Conservation (phyloP, 2,113 vertebrate species). For the Pedionomus torquatus region DNA sequence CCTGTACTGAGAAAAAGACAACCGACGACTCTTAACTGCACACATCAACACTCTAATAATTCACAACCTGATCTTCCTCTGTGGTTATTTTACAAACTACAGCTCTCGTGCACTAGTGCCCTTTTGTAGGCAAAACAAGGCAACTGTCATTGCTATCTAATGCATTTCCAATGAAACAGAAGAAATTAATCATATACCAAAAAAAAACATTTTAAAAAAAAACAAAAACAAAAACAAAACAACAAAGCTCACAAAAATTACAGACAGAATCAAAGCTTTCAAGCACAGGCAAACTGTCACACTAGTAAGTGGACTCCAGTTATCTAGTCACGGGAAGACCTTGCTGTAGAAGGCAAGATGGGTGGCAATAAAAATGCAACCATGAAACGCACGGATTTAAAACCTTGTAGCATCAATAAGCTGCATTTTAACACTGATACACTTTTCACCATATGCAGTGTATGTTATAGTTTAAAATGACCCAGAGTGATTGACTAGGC, state of each 20-base stretch:
- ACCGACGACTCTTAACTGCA: background rate
- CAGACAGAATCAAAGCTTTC: background rate
- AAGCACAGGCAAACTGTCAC: background rate
- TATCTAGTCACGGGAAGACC: background rate
- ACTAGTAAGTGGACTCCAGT: background rate
- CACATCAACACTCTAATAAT: background rate
- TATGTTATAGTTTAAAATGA: background rate
- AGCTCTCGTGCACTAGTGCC: background rate
- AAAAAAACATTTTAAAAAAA: background rate
- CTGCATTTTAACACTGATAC: background rate
- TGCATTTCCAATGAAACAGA: background rate
- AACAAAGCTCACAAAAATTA: background rate
- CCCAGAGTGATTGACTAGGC: background rate
- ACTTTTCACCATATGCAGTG: background rate
- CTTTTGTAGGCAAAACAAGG: background rate
- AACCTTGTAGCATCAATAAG: background rate
- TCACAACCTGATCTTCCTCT: background rate
- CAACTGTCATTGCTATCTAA: background rate
- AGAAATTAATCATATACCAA: background rate
- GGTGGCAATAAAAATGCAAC: background rate
- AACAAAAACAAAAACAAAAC: background rate
- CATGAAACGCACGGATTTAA: background rate
- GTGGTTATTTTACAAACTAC: background rate
- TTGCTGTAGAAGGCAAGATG: background rate
- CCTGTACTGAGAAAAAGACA: background rate